Percentiles rank a stretch among this genome's conserved stretches.
Evolutionary conservation across 2,797 vertebrate genomes (phyloP).

Genomic region (Benthosema pterotum): DNA sequence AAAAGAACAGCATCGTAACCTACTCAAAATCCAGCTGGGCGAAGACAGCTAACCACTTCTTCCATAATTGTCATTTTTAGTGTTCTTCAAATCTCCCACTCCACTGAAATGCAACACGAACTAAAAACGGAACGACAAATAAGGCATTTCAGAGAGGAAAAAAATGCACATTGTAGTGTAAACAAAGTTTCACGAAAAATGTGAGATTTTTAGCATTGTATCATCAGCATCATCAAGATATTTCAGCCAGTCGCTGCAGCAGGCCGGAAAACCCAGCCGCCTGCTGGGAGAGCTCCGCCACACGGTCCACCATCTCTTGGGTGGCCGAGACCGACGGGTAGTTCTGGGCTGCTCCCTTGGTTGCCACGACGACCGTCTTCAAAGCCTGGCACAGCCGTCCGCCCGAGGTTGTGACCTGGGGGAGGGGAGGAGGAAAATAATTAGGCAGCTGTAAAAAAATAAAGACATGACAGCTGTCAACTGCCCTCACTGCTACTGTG

Average conservation of each 20-base stretch:
- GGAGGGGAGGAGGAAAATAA: conserved; percentile 15
- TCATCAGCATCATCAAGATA: conserved; percentile 71
- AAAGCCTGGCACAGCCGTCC: conserved; percentile 87
- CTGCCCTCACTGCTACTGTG: too few species aligned
- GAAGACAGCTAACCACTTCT: conserved; percentile 31
- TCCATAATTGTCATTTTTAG: conserved; percentile 29
- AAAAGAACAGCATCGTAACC: conserved; percentile 38
- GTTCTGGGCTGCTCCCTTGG: conserved; percentile 89
- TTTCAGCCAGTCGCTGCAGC: conserved; percentile 84
- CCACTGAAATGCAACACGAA: conserved; percentile 40
- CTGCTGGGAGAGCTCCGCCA: conserved; percentile 87
- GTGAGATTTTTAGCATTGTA: conserved; percentile 24
- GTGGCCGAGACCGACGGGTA: conserved; percentile 87
- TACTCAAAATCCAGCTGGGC: conserved; percentile 39
- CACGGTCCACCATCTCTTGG: conserved; percentile 88
- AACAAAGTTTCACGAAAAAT: conserved; percentile 45
- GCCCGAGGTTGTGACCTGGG: conserved; percentile 85
- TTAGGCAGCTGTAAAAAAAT: not conserved
- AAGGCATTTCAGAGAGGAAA: conserved; percentile 73
- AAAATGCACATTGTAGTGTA: conserved; percentile 52
- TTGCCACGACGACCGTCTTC: conserved; percentile 87
- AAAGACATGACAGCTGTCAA: not conserved
- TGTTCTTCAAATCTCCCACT: conserved; percentile 47
- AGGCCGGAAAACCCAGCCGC: conserved; percentile 88
- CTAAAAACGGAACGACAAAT: conserved; percentile 58